Evolutionary conservation across 1,140 invertebrate species (phyloP).

Genomic region (Spodoptera litura): DNA sequence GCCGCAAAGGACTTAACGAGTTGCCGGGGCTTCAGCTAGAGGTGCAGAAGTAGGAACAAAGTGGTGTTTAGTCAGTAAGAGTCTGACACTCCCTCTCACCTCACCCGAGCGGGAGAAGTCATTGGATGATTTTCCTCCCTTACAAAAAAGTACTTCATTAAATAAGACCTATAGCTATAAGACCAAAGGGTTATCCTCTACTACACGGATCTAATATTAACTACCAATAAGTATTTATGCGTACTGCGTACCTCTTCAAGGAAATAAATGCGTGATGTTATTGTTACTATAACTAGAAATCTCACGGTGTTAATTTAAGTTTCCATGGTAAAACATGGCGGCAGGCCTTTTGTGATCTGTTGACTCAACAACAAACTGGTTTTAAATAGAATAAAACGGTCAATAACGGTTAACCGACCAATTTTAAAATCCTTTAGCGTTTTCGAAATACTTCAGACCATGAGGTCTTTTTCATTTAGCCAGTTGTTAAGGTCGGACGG

Average conservation of each 20-base stretch:
- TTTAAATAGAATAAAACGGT: slow-evolving; percentile 12
- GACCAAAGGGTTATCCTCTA: no score
- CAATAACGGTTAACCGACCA: slow-evolving; percentile 24
- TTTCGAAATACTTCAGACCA: not conserved
- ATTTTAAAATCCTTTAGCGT: slow-evolving; percentile 1
- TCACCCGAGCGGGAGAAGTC: no score
- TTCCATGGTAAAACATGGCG: slow-evolving; percentile 17
- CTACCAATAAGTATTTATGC: not conserved
- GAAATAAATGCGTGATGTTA: slow-evolving; percentile 1
- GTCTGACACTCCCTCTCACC: no score
- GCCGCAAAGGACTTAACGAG: no score
- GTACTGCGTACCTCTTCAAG: not conserved
- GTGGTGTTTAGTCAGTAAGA: no score
- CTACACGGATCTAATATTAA: no score
- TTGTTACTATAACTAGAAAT: not conserved
- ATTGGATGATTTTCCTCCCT: no score
- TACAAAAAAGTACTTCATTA: no score
- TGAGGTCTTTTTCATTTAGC: not conserved
- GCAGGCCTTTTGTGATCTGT: slow-evolving; percentile 26
- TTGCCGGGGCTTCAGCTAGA: no score
- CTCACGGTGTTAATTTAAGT: slow-evolving; percentile 11
- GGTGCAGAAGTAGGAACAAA: no score
- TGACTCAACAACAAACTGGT: slow-evolving; percentile 35
- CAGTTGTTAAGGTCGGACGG: not conserved
- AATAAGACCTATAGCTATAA: no score